Percentiles rank a stretch among this genome's conserved stretches.
Conservation (phyloP, 1,140 invertebrate species). For the Cydia fagiglandana region DNA sequence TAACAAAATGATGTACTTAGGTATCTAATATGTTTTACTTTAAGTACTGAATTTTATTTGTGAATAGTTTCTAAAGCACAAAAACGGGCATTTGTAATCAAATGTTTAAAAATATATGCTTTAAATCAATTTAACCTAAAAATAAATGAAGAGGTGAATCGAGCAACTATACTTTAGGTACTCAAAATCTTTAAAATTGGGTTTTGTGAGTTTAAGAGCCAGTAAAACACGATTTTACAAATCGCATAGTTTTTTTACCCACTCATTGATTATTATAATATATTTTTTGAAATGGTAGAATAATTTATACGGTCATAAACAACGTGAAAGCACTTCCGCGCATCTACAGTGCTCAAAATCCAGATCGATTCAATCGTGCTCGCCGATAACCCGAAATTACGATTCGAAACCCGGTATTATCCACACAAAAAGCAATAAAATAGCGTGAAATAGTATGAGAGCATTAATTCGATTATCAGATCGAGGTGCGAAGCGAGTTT, state of each 20-base stretch:
- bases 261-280: not conserved
- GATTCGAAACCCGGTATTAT: slow-evolving; percentile 64
- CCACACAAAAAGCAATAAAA: slow-evolving; percentile 75
- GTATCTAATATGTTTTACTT: no score
- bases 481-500: slow-evolving; percentile 77
- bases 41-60: no score
- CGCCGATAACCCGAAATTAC: slow-evolving; percentile 74
- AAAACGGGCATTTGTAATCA: no score
- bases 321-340: slow-evolving; percentile 42
- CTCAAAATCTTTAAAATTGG: no score
- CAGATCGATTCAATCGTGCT: slow-evolving; percentile 70
- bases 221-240: no score
- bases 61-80: no score
- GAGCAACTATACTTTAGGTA: no score
- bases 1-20: not conserved
- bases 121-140: no score
- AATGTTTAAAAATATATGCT: no score
- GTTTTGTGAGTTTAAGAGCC: no score
- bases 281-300: not conserved
- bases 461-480: slow-evolving; percentile 79
- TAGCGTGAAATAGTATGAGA: slow-evolving; percentile 75
- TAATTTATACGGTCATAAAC: slow-evolving; percentile 41
- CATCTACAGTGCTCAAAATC: slow-evolving; percentile 47
- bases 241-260: no score
- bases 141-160: no score